Percentiles rank a stretch among this genome's conserved stretches.
These are phyloP conservation scores for Pipra filicauda DNA, from an alignment of 2,113 vertebrate species.

Conservation along the genomic window DNA sequence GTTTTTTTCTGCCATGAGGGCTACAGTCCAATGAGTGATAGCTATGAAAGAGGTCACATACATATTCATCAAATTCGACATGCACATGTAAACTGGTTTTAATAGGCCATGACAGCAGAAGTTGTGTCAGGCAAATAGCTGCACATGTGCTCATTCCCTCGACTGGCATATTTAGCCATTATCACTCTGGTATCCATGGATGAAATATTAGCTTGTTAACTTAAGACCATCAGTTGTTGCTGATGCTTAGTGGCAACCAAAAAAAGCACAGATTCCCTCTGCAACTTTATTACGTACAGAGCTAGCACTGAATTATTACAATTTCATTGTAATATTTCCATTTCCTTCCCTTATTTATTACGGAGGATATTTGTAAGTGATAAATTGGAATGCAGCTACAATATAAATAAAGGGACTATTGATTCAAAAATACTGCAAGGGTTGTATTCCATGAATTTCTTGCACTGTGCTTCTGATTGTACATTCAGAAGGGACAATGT, in stretches of 20 bases:
- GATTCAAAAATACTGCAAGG: background rate
- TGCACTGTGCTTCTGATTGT: background rate
- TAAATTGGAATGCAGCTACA: conserved; percentile 13
- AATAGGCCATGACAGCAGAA: conserved; percentile 94
- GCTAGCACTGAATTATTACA: conserved; percentile 20
- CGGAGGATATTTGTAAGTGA: conserved; percentile 34
- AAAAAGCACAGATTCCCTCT: conserved; percentile 54
- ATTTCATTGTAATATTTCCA: conserved; percentile 32
- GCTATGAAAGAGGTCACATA: conserved; percentile 97
- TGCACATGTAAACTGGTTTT: conserved; percentile 96
- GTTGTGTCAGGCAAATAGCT: conserved; percentile 84
- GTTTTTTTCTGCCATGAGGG: conserved; percentile 84
- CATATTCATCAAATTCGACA: conserved; percentile 98
- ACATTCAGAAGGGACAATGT: conserved; percentile 1
- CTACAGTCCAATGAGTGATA: conserved; percentile 82
- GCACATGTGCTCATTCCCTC: conserved; percentile 76
- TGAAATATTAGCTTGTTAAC: conserved; percentile 84
- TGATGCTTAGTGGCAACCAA: conserved; percentile 64
- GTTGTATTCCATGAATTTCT: background rate
- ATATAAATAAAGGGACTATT: conserved; percentile 25
- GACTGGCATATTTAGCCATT: conserved; percentile 78
- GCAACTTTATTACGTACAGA: conserved; percentile 60
- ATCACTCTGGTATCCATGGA: conserved; percentile 77
- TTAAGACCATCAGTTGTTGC: conserved; percentile 74
- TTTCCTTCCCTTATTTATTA: conserved; percentile 49